A percentile compares a stretch with the other conserved stretches of the same genome.
Conservation (phyloP, 2,797 vertebrate genomes). For the Pseudotriccus pelzelni region DNA sequence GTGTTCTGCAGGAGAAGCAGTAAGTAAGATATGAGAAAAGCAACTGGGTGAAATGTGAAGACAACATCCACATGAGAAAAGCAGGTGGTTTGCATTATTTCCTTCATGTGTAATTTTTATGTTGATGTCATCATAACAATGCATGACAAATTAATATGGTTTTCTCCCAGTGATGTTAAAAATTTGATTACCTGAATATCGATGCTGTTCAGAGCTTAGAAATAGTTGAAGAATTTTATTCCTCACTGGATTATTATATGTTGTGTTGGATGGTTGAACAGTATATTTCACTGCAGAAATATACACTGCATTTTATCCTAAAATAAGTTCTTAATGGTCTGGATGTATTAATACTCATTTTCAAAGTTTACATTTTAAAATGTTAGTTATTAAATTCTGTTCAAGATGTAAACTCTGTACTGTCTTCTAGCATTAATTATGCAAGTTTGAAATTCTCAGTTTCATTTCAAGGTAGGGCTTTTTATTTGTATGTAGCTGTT, state of each 20-base stretch:
- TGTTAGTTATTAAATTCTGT: not conserved
- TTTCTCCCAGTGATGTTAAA: not conserved
- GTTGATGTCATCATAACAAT: not conserved
- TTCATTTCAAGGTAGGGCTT: conserved; percentile 28
- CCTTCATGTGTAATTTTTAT: not conserved
- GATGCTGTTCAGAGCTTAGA: not conserved
- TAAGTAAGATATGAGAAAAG: not conserved
- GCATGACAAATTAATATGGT: not conserved
- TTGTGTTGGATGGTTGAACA: not conserved
- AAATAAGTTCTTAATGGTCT: not conserved
- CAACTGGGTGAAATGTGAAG: not conserved
- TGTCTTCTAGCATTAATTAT: conserved; percentile 11
- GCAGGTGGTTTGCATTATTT: not conserved
- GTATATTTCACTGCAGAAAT: not conserved
- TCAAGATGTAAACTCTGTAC: not conserved
- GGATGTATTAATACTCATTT: not conserved
- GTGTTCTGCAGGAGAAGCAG: not conserved
- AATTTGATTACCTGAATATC: conserved; percentile 22
- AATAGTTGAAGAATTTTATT: not conserved
- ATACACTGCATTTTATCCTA: not conserved
- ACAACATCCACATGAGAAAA: not conserved
- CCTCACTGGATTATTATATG: not conserved
- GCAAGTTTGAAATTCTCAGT: not conserved
- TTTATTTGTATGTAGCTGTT: conserved; percentile 55
- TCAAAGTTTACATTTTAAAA: not conserved